Evolutionary conservation across 2,797 vertebrate species (phyloP).

Genomic region (Coendou prehensilis): DNA sequence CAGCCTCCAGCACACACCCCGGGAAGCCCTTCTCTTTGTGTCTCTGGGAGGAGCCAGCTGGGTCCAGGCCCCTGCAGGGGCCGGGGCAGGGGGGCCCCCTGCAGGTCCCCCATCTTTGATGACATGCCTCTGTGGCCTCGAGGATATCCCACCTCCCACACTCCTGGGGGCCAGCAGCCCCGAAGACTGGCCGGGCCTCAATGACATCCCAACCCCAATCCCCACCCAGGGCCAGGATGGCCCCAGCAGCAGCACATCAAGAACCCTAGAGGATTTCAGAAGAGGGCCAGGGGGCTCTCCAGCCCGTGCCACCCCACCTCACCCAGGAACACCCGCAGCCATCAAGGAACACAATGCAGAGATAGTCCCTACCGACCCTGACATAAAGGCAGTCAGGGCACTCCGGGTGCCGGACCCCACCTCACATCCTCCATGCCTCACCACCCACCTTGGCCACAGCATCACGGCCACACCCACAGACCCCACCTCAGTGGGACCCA

Average conservation of each 20-base stretch:
- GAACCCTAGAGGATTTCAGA: background rate
- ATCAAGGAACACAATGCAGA: background rate
- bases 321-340: background rate
- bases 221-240: fast-evolving
- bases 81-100: fast-evolving
- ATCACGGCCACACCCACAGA: background rate
- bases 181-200: background rate
- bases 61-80: background rate
- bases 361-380: background rate
- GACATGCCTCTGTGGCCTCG: background rate
- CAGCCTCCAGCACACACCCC: background rate
- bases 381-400: background rate
- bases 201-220: fast-evolving
- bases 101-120: fast-evolving
- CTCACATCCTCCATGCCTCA: conserved; percentile 82
- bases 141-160: background rate
- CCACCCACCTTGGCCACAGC: conserved; percentile 77
- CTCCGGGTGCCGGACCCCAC: conserved; percentile 75
- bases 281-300: background rate
- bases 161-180: fast-evolving
- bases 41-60: fast-evolving
- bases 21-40: background rate
- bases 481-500: background rate
- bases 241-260: background rate
- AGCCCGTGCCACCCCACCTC: background rate